Evolutionary conservation across 1,140 invertebrate genomes (phyloP), one percentile per base, ranked within the genome.

Genomic region (Lordiphosa mommai): DNA sequence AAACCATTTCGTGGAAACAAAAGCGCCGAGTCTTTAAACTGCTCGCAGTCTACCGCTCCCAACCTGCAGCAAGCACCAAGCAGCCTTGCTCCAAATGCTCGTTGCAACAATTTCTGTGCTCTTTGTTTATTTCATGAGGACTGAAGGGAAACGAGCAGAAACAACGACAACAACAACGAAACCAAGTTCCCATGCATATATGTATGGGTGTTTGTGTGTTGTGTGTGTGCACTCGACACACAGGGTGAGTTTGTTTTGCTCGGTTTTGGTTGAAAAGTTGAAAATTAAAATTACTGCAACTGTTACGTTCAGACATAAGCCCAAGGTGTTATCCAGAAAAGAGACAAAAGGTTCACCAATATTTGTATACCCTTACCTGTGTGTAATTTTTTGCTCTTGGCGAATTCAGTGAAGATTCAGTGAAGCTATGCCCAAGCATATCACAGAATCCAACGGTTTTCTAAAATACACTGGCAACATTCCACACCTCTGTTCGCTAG

Each of bases 221-320:
- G 41, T 52, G 37, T 53, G 23, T 59, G 13, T 29, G 37, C 17
- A 44, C 13, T 63, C 49, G 49, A 30, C 23, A 38, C 34, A 30
- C 27, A 10, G 46, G 30, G 49, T 43, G 49, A 55, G 51, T 50
- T 51, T 53, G 58, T 17, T 40, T 16, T 51, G 36, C 44, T 44
- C 17, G 30, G 27, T 27, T 38, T 44, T 20, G 14, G 67, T 60
- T 67, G 56, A 67, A 71, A 53, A 63, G 67, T 67, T 65, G 67
- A 71, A 70, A 70, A 71, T 71, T 66, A 71, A 71, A 71, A 71
- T 71, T 61, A 71, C 67, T 52, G 58, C 67, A 57, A 51, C 67
- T 53, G 61, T 37, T 43, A 23, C 6, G 47, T 46, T 32, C 36
- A 43, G 56, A 70, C 57, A 70, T 47, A 7, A 33, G 63, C 61